A percentile compares a stretch with the other conserved stretches of the same genome.
phyloP scores from a whole-genome alignment of 1,140 invertebrate genomes.

The Drosophila kanapiae region DNA sequence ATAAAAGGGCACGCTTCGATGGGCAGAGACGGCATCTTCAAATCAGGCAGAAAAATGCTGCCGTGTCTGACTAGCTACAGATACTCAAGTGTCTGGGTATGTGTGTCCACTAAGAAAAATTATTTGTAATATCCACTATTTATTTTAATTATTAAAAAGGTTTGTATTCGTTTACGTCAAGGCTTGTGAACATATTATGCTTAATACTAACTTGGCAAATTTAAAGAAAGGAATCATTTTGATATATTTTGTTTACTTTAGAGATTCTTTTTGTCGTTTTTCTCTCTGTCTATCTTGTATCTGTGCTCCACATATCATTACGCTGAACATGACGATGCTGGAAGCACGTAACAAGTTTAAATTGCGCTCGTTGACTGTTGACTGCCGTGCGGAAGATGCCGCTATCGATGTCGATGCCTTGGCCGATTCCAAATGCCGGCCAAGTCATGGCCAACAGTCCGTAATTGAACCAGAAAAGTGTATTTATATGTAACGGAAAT shows the following conservation, averaged over 20 bases:
- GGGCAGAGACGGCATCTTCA: constrained; percentile 61
- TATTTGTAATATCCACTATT: background rate
- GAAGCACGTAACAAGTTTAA: constrained; percentile 82
- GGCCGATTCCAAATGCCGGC: constrained; percentile 35
- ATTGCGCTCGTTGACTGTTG: constrained; percentile 83
- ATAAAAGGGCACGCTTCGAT: constrained; percentile 77
- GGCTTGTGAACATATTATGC: too few species aligned
- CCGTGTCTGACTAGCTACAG: constrained; percentile 74
- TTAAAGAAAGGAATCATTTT: too few species aligned
- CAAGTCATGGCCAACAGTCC: constrained; percentile 70
- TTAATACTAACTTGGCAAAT: too few species aligned
- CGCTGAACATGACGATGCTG: constrained; percentile 71
- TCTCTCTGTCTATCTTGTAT: constrained; percentile 10
- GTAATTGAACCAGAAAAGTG: constrained; percentile 80
- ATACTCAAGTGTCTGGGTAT: constrained; percentile 13
- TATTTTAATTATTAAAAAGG: too few species aligned
- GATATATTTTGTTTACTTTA: background rate
- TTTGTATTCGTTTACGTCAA: too few species aligned
- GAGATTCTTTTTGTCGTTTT: background rate
- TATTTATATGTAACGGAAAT: constrained; percentile 84
- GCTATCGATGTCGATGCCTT: constrained; percentile 36
- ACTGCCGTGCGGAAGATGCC: constrained; percentile 79
- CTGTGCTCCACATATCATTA: constrained; percentile 72
- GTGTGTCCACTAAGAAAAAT: background rate
- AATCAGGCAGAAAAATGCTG: constrained; percentile 82